Percentiles rank a stretch among this genome's conserved stretches.
These are phyloP conservation scores for Sanderia malayensis DNA, from an alignment of 30 jellyfish, hydroid and myxozoan species.

Conservation along the genomic window DNA sequence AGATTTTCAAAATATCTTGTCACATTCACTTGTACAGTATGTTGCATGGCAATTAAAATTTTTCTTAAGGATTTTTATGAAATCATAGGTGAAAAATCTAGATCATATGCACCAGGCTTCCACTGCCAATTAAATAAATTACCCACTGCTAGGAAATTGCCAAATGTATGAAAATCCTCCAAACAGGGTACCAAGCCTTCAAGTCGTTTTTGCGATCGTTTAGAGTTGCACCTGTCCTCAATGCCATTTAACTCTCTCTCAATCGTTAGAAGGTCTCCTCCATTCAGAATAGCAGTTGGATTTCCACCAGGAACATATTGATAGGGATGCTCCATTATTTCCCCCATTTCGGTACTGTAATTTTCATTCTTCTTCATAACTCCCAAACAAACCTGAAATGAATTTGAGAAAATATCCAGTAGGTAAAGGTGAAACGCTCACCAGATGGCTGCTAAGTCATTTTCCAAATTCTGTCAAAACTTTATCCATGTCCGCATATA, in stretches of 20 bases:
- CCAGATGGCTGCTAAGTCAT: too few relatives aligned
- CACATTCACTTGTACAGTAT: too few relatives aligned
- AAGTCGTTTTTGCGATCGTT: neutral
- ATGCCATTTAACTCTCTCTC: conserved; percentile 10
- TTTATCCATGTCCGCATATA: too few relatives aligned
- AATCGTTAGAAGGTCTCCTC: conserved; percentile 13
- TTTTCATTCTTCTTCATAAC: conserved; percentile 13
- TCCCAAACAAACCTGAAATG: conserved; percentile 13
- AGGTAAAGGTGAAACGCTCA: too few relatives aligned
- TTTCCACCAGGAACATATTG: conserved; percentile 5
- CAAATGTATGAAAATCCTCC: conserved; percentile 10
- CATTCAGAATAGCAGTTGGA: neutral
- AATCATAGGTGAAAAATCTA: too few relatives aligned
- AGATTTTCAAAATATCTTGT: too few relatives aligned
- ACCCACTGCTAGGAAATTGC: neutral
- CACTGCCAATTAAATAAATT: too few relatives aligned
- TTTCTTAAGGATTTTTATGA: too few relatives aligned
- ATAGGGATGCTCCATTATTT: conserved; percentile 7
- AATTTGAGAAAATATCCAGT: too few relatives aligned
- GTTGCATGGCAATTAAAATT: too few relatives aligned
- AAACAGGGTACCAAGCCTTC: conserved; percentile 9
- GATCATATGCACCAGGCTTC: too few relatives aligned
- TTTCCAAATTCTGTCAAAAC: too few relatives aligned
- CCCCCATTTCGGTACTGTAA: conserved; percentile 4
- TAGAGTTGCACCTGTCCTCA: conserved; percentile 8